A percentile compares a stretch with the other conserved stretches of the same genome.
Evolutionary conservation across 2,113 vertebrate species (phyloP).

Genomic region (Tretioscincus oriximinensis): DNA sequence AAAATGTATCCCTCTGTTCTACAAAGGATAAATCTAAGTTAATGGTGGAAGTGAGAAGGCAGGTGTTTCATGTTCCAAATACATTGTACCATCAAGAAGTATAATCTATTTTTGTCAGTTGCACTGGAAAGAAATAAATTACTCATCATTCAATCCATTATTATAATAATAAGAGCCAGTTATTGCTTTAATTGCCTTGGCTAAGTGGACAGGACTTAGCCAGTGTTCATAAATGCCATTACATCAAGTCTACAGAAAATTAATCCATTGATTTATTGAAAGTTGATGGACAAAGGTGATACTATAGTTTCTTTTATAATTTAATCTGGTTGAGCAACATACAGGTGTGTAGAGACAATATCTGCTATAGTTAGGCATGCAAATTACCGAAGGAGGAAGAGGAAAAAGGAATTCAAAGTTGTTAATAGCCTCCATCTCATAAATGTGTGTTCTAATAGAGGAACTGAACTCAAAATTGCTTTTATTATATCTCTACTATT

Average conservation of each 20-base stretch:
- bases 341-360: conserved; percentile 44
- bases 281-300: conserved; percentile 60
- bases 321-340: conserved; percentile 56
- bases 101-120: conserved; percentile 67
- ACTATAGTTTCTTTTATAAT: conserved; percentile 59
- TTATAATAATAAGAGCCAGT: conserved; percentile 63
- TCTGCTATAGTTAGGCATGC: conserved; percentile 4
- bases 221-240: conserved; percentile 68
- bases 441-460: conserved; percentile 8
- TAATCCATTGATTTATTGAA: conserved; percentile 68
- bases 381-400: conserved; percentile 51
- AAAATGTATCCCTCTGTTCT: conserved; percentile 29
- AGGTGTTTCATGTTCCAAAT: conserved; percentile 57
- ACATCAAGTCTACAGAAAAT: conserved; percentile 60
- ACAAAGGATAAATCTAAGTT: conserved; percentile 44
- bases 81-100: conserved; percentile 51
- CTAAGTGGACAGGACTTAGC: conserved; percentile 74
- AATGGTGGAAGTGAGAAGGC: conserved; percentile 43
- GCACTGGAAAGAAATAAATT: conserved; percentile 70
- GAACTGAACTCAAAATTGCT: conserved; percentile 29
- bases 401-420: conserved; percentile 51
- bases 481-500: conserved; percentile 12
- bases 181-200: conserved; percentile 71
- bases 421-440: conserved; percentile 52
- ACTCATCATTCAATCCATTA: conserved; percentile 70